Evolutionary conservation across 2,888 invertebrate species (phyloP), one percentile per base, ranked within the genome.

Genomic region (Crocallis elinguaria): DNA sequence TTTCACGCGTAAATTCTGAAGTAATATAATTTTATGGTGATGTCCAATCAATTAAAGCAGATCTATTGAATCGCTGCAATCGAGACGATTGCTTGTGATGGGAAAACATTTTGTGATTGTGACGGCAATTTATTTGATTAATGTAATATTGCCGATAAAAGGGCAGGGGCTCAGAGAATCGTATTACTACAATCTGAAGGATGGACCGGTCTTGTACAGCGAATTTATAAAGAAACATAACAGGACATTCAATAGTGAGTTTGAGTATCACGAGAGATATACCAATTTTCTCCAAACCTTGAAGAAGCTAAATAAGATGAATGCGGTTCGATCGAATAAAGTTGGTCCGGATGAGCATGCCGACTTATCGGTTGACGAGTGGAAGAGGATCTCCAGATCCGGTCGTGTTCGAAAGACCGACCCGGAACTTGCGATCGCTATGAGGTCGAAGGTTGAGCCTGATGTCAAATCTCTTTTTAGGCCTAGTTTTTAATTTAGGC

Each of bases 271-370:
- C 12, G 49, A 61, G 2, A 73, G 78, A 49, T 85, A 73, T 45
- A 32, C 57, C 1, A 74, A 73, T 52, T 86, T 86, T 57, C 43
- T 85, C 45, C 35, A 66, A 33, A 84, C 86, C 19, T 59, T 87
- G 27, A 68, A 61, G 29, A 66, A 49, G 21, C 69, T 86, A 44
- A 86, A 86, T 55, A 25, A 37, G 9, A 76, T 79, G 14, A 87
- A 86, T 64, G 55, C 71, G 0, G 37, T 58, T 14, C 33, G 61
- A 3, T 49, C 60, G 1, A 43, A 57, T 3, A 82, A 78, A 67
- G 75, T 86, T 25, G 62, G 58, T 1, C 71, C 71, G 0, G 81
- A 86, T 69, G 59, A 73, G 36, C 73, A 70, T 38, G 86, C 84
- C 0, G 87, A 87, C 50, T 65, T 70, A 35, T 70, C 76, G 6